These are phyloP conservation scores for Haplotaxodon microlepis DNA, from an alignment of 2,113 vertebrate species.

Conservation along the genomic window DNA sequence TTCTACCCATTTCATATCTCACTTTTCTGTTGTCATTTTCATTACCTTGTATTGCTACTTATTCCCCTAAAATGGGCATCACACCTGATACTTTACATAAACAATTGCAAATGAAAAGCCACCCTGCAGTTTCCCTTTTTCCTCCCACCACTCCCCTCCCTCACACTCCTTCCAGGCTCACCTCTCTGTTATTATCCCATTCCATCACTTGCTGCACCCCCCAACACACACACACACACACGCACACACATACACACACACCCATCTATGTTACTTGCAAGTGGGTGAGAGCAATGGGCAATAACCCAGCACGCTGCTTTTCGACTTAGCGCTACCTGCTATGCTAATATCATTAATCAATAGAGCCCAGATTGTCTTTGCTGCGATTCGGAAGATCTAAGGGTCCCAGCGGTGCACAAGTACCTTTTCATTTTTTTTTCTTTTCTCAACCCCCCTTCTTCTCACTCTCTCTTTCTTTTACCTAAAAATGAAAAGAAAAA, in stretches of 20 bases:
- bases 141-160: constrained; percentile 3
- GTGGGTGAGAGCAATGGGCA: constrained; percentile 71
- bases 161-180: constrained; percentile 23
- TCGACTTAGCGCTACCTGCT: constrained; percentile 83
- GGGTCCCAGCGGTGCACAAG: constrained; percentile 91
- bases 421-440: constrained; percentile 19
- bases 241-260: not conserved
- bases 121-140: constrained; percentile 50
- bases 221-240: not conserved
- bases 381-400: constrained; percentile 83
- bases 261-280: constrained; percentile 51
- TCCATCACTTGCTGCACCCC: constrained; percentile 14
- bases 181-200: constrained; percentile 54
- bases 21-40: constrained; percentile 24
- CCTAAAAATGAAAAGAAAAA: not conserved
- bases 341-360: constrained; percentile 99
- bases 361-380: constrained; percentile 90
- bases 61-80: constrained; percentile 16
- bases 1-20: constrained; percentile 8
- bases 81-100: constrained; percentile 57
- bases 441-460: constrained; percentile 51
- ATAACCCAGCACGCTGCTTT: constrained; percentile 74
- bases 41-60: constrained; percentile 44
- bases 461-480: constrained; percentile 3
- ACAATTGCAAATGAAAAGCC: constrained; percentile 70